These are phyloP conservation scores for Oopsacas minuta DNA, from an alignment of 37 sponge, comb jelly and placozoan genomes.

Conservation along the genomic window DNA sequence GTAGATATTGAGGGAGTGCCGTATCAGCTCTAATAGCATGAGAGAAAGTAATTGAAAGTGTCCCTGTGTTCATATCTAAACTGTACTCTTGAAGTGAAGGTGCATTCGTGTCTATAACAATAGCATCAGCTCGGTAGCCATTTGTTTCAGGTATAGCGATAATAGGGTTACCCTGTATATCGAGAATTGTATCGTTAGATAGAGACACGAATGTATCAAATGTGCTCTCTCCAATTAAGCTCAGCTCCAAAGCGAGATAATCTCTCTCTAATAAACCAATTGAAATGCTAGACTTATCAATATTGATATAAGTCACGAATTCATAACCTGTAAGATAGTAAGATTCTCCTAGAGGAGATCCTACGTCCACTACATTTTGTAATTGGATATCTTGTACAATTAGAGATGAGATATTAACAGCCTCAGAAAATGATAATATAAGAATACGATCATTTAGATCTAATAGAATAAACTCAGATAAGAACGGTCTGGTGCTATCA, in stretches of 20 bases:
- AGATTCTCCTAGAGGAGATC: not conserved
- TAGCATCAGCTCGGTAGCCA: not conserved
- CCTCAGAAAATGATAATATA: constrained; percentile 57
- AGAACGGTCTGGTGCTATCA: constrained; percentile 33
- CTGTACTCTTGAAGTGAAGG: not conserved
- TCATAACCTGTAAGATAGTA: not conserved
- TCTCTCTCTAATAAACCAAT: not conserved
- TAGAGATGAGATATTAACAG: constrained; percentile 38
- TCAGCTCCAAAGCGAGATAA: not conserved
- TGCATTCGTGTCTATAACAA: not conserved
- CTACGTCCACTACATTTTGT: not conserved
- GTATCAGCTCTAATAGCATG: constrained; percentile 8
- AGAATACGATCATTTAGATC: constrained; percentile 53
- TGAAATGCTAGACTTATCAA: not conserved
- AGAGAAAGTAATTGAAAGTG: not conserved
- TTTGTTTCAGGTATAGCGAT: not conserved
- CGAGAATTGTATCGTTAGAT: constrained; percentile 14
- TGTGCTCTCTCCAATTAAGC: constrained; percentile 1
- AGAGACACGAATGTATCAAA: not conserved
- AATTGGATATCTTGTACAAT: constrained; percentile 26
- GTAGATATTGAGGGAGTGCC: not conserved
- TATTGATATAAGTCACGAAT: not conserved
- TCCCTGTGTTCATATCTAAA: constrained; percentile 19
- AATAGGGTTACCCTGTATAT: constrained; percentile 22
- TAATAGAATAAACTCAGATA: constrained; percentile 48